phyloP scores from a whole-genome alignment of 2,797 vertebrate genomes.

The Botia almorhae region DNA sequence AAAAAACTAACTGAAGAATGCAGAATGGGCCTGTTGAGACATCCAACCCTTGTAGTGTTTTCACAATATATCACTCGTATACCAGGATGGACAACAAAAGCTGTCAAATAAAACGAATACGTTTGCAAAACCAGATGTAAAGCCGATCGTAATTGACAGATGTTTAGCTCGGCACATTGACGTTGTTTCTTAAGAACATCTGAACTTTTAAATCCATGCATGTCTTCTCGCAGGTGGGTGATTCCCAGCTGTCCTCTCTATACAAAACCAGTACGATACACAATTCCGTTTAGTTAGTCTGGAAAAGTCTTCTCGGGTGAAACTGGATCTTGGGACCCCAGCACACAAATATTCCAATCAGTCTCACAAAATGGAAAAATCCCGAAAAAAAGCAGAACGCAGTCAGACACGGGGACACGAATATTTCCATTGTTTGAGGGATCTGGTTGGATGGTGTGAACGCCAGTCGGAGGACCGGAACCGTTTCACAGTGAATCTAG shows the following conservation, averaged over 20 bases:
- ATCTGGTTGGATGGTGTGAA: conserved; percentile 68
- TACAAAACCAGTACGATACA: not conserved
- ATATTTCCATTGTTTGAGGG: conserved; percentile 1
- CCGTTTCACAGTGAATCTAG: conserved; percentile 98
- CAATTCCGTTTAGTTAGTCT: not conserved
- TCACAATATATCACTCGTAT: conserved; percentile 49
- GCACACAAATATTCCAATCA: conserved; percentile 8
- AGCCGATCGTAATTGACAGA: not conserved
- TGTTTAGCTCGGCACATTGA: not conserved
- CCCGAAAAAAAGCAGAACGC: conserved; percentile 10
- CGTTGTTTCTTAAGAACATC: not conserved
- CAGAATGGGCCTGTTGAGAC: not conserved
- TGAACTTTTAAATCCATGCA: conserved; percentile 15
- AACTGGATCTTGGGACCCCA: conserved; percentile 19
- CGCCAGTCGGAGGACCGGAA: conserved; percentile 83
- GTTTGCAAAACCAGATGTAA: conserved; percentile 30
- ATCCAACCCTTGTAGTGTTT: conserved; percentile 55
- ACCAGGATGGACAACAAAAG: conserved; percentile 41
- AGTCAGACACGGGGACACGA: conserved; percentile 14
- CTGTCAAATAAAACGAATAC: conserved; percentile 30
- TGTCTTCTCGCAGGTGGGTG: conserved; percentile 2
- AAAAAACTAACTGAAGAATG: conserved; percentile 8
- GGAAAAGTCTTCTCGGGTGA: not conserved
- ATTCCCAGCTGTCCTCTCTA: conserved; percentile 32
- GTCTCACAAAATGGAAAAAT: conserved; percentile 12